A percentile compares a stretch with the other conserved stretches of the same genome.
These are phyloP conservation scores for Tragelaphus eurycerus DNA, from an alignment of 2,797 vertebrate species.

Conservation along the genomic window DNA sequence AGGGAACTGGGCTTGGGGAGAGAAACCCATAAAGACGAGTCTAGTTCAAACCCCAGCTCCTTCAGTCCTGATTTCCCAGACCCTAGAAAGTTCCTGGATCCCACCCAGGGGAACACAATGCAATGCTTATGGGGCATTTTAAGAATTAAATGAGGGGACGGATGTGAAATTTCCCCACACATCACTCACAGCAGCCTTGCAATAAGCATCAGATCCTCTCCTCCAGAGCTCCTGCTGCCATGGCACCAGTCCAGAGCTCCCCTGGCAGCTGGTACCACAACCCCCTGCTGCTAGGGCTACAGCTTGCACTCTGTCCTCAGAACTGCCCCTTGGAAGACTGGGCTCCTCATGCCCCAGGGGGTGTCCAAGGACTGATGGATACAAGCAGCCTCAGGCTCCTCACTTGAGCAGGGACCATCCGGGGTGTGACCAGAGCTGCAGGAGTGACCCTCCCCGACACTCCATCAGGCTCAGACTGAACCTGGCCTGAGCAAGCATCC, in stretches of 20 bases:
- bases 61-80: neutral
- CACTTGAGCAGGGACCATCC: neutral
- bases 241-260: neutral
- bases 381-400: neutral
- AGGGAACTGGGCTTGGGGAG: neutral
- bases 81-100: neutral
- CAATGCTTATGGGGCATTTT: neutral
- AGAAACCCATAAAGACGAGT: neutral
- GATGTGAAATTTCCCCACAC: neutral
- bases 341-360: accelerated
- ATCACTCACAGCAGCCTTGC: neutral
- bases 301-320: neutral
- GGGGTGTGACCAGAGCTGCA: neutral
- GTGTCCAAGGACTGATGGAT: neutral
- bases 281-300: neutral
- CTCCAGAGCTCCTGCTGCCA: neutral
- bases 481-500: neutral
- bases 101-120: neutral
- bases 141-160: neutral
- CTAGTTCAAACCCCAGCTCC: neutral
- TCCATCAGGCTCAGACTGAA: neutral
- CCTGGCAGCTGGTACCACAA: neutral
- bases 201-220: neutral
- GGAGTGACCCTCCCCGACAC: neutral
- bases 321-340: neutral